These are phyloP conservation scores for Leucophenga maculata DNA, from an alignment of 2,888 invertebrate species.

Conservation along the genomic window DNA sequence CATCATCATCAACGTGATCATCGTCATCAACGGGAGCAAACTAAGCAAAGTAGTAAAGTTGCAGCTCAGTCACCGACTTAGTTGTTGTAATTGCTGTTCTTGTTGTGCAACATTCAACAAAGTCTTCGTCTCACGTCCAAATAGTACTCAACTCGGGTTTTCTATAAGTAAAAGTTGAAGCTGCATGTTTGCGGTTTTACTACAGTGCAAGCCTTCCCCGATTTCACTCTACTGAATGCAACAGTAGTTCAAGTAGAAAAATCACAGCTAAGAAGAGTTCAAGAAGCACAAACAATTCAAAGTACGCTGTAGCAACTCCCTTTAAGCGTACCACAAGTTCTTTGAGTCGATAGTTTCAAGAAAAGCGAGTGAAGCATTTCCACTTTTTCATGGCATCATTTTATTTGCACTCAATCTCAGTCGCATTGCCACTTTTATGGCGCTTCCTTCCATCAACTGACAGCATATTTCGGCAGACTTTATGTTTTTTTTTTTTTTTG, in stretches of 20 bases:
- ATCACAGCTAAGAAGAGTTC: constrained; percentile 37
- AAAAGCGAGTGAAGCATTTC: constrained; percentile 55
- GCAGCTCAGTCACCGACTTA: constrained; percentile 3
- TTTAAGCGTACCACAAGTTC: constrained; percentile 59
- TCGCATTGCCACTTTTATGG: constrained; percentile 33
- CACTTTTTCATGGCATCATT: constrained; percentile 61
- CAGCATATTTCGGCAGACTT: no score
- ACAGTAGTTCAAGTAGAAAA: constrained; percentile 49
- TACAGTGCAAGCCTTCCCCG: not conserved
- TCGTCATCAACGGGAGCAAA: not conserved
- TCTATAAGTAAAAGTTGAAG: constrained; percentile 36
- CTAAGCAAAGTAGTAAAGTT: constrained; percentile 25
- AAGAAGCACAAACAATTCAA: constrained; percentile 23
- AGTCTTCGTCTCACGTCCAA: not conserved
- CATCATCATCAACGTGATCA: not conserved
- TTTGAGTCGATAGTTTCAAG: constrained; percentile 63
- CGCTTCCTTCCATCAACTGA: constrained; percentile 30
- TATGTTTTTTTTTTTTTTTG: no score
- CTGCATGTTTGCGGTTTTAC: constrained; percentile 44
- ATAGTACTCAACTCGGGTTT: no score
- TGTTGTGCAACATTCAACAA: constrained; percentile 41
- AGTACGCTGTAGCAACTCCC: not conserved
- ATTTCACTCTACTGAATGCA: not conserved
- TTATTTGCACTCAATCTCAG: constrained; percentile 62
- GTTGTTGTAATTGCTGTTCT: constrained; percentile 43